These are phyloP conservation scores for Cinclus mexicanus DNA, from an alignment of 2,113 vertebrate genomes.

Conservation along the genomic window DNA sequence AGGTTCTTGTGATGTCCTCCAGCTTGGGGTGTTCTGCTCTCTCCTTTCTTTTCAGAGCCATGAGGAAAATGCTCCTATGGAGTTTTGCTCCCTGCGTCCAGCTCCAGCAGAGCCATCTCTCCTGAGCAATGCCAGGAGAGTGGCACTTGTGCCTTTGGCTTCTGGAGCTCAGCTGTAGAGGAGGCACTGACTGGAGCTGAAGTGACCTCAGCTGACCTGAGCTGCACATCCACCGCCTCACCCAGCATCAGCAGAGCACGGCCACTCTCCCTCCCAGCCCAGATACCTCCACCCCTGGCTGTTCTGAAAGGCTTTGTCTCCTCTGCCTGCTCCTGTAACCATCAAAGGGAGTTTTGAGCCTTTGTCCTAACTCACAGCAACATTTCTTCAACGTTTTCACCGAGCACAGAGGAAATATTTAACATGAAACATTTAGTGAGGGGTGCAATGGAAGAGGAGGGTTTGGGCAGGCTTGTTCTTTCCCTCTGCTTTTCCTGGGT, in stretches of 20 bases:
- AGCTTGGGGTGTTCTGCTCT: neutral
- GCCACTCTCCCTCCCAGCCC: neutral
- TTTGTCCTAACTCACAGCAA: neutral
- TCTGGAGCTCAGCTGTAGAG: neutral
- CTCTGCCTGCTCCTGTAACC: constrained; percentile 18
- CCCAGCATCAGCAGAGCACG: neutral
- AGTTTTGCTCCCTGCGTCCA: neutral
- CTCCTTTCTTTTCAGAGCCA: neutral
- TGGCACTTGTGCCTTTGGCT: neutral
- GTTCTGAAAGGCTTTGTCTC: neutral
- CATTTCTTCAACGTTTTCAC: neutral
- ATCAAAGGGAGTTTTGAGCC: constrained; percentile 2
- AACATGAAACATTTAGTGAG: neutral
- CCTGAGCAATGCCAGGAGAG: neutral
- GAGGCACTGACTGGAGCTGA: neutral
- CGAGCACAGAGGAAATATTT: neutral
- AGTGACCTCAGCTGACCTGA: neutral
- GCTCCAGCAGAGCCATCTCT: neutral
- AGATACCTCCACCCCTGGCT: neutral
- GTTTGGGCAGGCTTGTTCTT: neutral
- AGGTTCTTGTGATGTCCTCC: neutral
- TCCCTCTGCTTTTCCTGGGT: neutral
- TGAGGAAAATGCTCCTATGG: fast-evolving
- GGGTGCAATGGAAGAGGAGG: neutral
- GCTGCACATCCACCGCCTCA: neutral